A percentile compares a stretch with the other conserved stretches of the same genome.
phyloP scores from a whole-genome alignment of 2,113 vertebrate genomes.

The Leucosticte australis region DNA sequence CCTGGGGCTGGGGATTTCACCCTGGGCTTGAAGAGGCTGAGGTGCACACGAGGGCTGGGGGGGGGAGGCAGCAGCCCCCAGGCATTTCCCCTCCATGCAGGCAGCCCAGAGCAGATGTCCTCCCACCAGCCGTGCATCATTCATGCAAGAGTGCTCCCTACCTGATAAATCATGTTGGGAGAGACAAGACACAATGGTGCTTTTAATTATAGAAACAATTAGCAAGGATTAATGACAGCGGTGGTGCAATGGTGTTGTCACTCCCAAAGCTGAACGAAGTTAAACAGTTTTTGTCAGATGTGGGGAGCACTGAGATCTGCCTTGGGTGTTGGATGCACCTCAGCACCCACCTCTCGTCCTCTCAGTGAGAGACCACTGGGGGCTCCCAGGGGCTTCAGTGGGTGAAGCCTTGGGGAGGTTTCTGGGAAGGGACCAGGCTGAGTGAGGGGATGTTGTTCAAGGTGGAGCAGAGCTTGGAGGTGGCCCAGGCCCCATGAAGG shows the following conservation, averaged over 20 bases:
- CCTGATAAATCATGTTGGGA: slow-evolving; percentile 7
- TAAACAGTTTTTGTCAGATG: background rate
- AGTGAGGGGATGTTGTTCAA: fast-evolving
- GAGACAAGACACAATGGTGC: slow-evolving; percentile 44
- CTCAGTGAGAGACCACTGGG: fast-evolving
- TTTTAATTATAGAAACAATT: slow-evolving; percentile 67
- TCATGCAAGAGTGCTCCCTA: background rate
- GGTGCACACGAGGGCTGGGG: fast-evolving
- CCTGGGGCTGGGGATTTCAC: fast-evolving
- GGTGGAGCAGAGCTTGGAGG: background rate
- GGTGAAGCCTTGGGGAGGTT: background rate
- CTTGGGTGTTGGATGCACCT: background rate
- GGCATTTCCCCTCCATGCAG: background rate
- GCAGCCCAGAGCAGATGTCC: background rate
- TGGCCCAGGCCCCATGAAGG: fast-evolving
- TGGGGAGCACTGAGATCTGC: background rate
- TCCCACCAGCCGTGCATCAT: background rate
- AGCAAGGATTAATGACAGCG: slow-evolving; percentile 28
- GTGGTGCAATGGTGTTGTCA: background rate
- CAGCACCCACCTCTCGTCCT: background rate
- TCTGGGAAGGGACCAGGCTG: background rate
- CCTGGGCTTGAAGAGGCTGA: fast-evolving
- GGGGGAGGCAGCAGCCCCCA: background rate
- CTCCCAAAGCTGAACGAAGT: background rate
- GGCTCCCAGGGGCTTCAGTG: background rate